A percentile compares a stretch with the other conserved stretches of the same genome.
These are phyloP conservation scores for Lepus europaeus DNA, from an alignment of 2,113 vertebrate genomes.

Conservation along the genomic window DNA sequence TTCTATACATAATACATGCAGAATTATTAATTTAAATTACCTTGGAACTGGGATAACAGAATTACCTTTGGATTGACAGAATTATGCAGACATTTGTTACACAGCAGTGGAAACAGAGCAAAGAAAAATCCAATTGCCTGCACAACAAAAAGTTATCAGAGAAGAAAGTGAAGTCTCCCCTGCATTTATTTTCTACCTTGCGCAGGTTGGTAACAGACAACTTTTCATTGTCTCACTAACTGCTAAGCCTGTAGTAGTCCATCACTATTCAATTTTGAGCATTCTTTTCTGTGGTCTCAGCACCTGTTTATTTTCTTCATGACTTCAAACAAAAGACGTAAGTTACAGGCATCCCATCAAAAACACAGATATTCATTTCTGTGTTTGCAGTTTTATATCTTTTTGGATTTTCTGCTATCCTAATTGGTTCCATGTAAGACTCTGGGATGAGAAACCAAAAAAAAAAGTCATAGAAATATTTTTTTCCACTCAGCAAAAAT, in stretches of 20 bases:
- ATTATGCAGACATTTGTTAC: conserved; percentile 97
- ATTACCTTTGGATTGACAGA: conserved; percentile 84
- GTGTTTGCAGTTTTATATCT: not conserved
- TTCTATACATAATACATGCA: not conserved
- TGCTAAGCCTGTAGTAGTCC: not conserved
- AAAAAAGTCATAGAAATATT: not conserved
- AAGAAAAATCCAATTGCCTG: conserved; percentile 92
- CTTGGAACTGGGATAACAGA: conserved; percentile 27
- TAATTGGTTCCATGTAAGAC: not conserved
- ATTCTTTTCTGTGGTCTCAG: not conserved
- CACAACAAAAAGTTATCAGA: conserved; percentile 93
- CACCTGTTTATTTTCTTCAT: conserved; percentile 48
- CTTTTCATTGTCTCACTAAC: not conserved
- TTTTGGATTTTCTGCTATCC: not conserved
- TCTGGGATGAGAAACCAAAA: not conserved
- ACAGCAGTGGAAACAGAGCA: conserved; percentile 94
- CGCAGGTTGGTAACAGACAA: conserved; percentile 89
- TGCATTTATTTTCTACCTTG: conserved; percentile 95
- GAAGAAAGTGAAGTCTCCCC: conserved; percentile 94
- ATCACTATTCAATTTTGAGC: fast-evolving
- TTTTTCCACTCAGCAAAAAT: conserved; percentile 15
- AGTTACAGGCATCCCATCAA: not conserved
- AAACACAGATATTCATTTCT: not conserved
- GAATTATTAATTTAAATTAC: not conserved
- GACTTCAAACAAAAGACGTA: not conserved